Percentiles rank a stretch among this genome's conserved stretches.
Evolutionary conservation across 2,888 invertebrate species (phyloP).

Genomic region (Myopa testacea): DNA sequence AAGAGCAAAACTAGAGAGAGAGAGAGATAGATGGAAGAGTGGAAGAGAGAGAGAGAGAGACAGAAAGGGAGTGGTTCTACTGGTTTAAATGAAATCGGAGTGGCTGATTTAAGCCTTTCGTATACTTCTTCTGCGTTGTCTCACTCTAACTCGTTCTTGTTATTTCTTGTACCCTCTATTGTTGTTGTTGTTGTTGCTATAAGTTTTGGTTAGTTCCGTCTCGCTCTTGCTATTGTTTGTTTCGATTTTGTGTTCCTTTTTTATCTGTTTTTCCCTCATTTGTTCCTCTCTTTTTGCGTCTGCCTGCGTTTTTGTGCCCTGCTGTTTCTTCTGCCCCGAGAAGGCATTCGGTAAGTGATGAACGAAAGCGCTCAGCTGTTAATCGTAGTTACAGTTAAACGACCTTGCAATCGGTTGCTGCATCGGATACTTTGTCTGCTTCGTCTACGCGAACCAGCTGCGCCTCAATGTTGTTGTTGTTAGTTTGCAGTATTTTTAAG

Average conservation of each 20-base stretch:
- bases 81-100: too few species aligned
- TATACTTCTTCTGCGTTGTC: not conserved
- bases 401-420: conserved; percentile 42
- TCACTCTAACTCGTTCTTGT: not conserved
- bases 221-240: not conserved
- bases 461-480: not conserved
- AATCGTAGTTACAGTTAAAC: conserved; percentile 42
- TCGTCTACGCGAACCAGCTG: too few species aligned
- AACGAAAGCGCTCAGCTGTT: not conserved
- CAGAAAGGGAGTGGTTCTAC: not conserved
- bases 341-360: not conserved
- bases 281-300: not conserved
- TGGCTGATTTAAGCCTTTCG: not conserved
- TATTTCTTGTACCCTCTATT: too few species aligned
- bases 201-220: not conserved
- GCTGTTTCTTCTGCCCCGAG: not conserved
- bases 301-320: not conserved
- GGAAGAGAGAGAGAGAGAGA: not conserved
- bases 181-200: too few species aligned
- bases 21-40: not conserved
- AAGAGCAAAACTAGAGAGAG: not conserved
- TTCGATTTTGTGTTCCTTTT: not conserved
- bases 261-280: not conserved
- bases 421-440: not conserved
- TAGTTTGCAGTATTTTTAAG: not conserved